Evolutionary conservation across 2,797 vertebrate species (phyloP).

Genomic region (Enteromius viviparus): DNA sequence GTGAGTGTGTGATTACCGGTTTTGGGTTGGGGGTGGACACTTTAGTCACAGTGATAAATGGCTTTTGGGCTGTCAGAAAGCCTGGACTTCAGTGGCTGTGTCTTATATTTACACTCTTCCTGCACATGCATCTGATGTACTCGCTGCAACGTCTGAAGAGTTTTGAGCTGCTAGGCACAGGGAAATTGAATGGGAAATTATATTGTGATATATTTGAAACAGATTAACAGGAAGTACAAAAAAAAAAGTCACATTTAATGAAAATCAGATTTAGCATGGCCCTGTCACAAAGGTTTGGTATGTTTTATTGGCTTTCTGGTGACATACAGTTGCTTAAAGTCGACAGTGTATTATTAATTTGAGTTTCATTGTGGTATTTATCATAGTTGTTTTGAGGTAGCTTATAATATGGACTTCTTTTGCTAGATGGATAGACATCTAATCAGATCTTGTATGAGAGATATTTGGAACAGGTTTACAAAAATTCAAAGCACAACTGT

Average conservation of each 20-base stretch:
- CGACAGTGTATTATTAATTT: background rate
- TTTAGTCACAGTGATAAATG: slow-evolving; percentile 47
- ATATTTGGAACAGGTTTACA: background rate
- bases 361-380: background rate
- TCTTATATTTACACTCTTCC: slow-evolving; percentile 40
- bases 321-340: background rate
- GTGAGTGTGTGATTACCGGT: slow-evolving; percentile 47
- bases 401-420: slow-evolving; percentile 2
- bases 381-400: background rate
- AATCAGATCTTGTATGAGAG: background rate
- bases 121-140: slow-evolving; percentile 16
- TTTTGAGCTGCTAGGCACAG: slow-evolving; percentile 1
- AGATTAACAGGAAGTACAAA: slow-evolving; percentile 7
- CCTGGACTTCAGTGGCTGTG: slow-evolving; percentile 15
- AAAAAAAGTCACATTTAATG: slow-evolving; percentile 10
- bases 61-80: slow-evolving; percentile 40
- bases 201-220: slow-evolving; percentile 2
- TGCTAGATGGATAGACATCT: background rate
- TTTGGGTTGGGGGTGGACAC: slow-evolving; percentile 52
- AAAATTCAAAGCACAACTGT: background rate
- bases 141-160: background rate
- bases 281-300: background rate
- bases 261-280: slow-evolving; percentile 24
- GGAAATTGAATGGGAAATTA: slow-evolving; percentile 37
- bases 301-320: slow-evolving; percentile 2